These are phyloP conservation scores for Chamaetylas fuelleborni DNA, from an alignment of 2,113 vertebrate species.

Conservation along the genomic window DNA sequence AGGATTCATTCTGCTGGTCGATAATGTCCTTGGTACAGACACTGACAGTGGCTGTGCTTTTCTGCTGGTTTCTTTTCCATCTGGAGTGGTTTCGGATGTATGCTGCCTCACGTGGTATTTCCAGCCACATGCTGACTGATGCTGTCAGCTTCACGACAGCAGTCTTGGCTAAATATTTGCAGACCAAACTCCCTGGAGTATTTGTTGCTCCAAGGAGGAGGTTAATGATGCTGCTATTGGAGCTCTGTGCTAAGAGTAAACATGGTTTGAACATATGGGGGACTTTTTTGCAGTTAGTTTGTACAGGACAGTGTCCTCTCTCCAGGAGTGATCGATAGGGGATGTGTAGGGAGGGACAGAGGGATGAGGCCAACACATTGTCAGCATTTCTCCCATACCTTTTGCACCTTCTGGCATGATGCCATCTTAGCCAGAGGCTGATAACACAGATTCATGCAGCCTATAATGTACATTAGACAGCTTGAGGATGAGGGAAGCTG, in stretches of 20 bases:
- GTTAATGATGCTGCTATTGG: background rate
- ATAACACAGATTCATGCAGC: background rate
- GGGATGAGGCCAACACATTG: background rate
- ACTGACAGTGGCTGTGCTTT: background rate
- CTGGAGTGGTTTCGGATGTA: background rate
- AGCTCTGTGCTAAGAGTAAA: background rate
- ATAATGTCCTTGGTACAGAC: background rate
- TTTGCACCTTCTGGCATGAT: background rate
- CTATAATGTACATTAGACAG: background rate
- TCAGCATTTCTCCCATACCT: background rate
- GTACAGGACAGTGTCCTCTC: background rate
- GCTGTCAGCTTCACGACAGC: constrained; percentile 34
- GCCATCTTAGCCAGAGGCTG: background rate
- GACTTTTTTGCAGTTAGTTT: background rate
- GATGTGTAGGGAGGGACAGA: background rate
- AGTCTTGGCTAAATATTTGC: constrained; percentile 33
- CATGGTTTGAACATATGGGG: background rate
- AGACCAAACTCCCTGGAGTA: background rate
- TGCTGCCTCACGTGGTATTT: background rate
- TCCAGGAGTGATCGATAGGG: background rate
- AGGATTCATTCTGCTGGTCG: background rate
- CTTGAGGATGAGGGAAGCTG: background rate
- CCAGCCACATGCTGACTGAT: background rate
- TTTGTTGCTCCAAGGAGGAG: background rate
- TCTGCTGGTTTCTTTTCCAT: background rate